phyloP scores from a whole-genome alignment of 2,113 vertebrate species.

The Physeter macrocephalus region DNA sequence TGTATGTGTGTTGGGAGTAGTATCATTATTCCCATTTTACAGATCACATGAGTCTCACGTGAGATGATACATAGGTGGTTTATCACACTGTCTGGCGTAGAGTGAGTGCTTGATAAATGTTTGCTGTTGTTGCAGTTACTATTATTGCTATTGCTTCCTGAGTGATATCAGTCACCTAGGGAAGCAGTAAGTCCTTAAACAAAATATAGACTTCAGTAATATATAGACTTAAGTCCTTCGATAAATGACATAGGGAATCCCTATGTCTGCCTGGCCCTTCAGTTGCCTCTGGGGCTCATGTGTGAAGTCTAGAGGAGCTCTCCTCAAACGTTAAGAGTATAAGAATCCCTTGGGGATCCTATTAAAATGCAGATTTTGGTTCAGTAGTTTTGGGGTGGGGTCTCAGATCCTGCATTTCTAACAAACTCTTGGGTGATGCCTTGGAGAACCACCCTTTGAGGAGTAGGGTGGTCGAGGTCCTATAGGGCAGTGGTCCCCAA shows the following conservation, averaged over 20 bases:
- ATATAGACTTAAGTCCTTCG: neutral
- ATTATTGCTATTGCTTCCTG: neutral
- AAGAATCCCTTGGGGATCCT: neutral
- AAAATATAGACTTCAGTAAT: neutral
- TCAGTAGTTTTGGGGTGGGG: neutral
- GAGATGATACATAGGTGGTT: neutral
- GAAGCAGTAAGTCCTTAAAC: neutral
- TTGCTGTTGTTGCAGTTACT: neutral
- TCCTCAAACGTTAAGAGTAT: neutral
- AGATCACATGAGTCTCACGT: neutral
- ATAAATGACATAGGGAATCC: neutral
- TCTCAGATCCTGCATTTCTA: neutral
- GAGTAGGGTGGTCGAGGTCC: neutral
- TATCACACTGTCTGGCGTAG: neutral
- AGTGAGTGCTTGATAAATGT: neutral
- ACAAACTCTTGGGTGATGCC: too few relatives aligned
- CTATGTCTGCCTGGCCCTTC: neutral
- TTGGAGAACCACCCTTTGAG: neutral
- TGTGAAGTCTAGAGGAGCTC: neutral
- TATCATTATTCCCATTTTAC: neutral
- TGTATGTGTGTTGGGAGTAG: neutral
- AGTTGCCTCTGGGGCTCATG: neutral
- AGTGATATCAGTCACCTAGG: neutral
- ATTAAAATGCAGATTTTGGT: neutral
- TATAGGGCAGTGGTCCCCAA: neutral